Evolutionary conservation across 2,797 vertebrate species (phyloP).

Genomic region (Chanos chanos): DNA sequence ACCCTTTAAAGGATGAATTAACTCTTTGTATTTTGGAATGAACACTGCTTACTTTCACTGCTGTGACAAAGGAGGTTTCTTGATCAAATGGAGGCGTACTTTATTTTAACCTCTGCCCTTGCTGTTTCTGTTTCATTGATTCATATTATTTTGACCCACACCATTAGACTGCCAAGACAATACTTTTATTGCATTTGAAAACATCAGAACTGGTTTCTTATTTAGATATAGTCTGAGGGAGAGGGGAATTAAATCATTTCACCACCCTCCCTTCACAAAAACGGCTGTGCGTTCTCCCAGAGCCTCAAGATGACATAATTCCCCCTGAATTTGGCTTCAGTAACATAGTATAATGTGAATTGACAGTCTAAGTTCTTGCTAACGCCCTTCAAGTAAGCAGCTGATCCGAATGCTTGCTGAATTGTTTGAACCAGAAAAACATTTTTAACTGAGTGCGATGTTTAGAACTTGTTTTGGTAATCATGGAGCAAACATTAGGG

Average conservation of each 20-base stretch:
- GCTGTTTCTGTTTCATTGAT: constrained; percentile 27
- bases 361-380: constrained; percentile 29
- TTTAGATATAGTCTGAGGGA: neutral
- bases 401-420: constrained; percentile 31
- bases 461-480: too few species aligned
- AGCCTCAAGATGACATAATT: constrained; percentile 39
- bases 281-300: constrained; percentile 7
- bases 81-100: constrained; percentile 10
- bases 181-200: constrained; percentile 36
- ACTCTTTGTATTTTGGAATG: neutral
- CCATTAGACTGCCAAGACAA: constrained; percentile 31
- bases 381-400: constrained; percentile 20
- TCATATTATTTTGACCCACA: constrained; percentile 16
- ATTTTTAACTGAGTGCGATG: too few species aligned
- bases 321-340: constrained; percentile 41
- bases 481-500: too few species aligned
- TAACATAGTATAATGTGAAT: constrained; percentile 17
- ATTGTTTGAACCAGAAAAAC: constrained; percentile 16
- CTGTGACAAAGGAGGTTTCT: neutral
- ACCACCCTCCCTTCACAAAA: constrained; percentile 13
- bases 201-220: constrained; percentile 20
- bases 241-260: too few species aligned
- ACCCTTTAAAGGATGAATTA: constrained; percentile 6
- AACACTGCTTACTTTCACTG: neutral
- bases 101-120: constrained; percentile 12